Evolutionary conservation across 2,797 vertebrate species (phyloP).

Genomic region (Peromyscus nudipes): DNA sequence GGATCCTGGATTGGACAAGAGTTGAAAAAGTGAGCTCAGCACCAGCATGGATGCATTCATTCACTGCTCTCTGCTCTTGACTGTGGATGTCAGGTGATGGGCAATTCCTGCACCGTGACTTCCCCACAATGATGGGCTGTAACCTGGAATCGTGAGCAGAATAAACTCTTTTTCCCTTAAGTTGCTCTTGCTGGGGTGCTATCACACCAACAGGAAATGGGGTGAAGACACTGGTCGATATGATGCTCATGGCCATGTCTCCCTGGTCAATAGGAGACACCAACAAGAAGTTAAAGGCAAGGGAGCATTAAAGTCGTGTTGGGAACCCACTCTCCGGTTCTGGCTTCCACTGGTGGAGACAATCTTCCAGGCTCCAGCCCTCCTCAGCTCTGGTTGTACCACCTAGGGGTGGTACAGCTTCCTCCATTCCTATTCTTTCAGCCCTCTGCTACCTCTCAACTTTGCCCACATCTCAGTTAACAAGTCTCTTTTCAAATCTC

Average conservation of each 20-base stretch:
- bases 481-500: background rate
- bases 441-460: background rate
- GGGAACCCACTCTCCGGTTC: background rate
- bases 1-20: background rate
- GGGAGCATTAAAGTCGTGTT: background rate
- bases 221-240: background rate
- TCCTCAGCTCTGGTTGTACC: background rate
- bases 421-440: background rate
- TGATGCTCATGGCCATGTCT: background rate
- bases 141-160: background rate
- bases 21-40: background rate
- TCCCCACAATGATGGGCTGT: background rate
- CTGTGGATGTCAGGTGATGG: background rate
- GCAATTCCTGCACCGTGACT: background rate
- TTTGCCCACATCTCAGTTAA: background rate
- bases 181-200: background rate
- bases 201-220: background rate
- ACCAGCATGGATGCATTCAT: background rate
- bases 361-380: background rate
- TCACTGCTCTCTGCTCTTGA: too few relatives aligned
- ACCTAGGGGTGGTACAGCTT: fast-evolving
- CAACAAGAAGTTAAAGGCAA: background rate
- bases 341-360: background rate
- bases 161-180: background rate
- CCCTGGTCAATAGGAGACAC: background rate